Base-by-base conservation (phyloP, 2,797 vertebrate genomes). In the Gambelia wislizenii region DNA sequence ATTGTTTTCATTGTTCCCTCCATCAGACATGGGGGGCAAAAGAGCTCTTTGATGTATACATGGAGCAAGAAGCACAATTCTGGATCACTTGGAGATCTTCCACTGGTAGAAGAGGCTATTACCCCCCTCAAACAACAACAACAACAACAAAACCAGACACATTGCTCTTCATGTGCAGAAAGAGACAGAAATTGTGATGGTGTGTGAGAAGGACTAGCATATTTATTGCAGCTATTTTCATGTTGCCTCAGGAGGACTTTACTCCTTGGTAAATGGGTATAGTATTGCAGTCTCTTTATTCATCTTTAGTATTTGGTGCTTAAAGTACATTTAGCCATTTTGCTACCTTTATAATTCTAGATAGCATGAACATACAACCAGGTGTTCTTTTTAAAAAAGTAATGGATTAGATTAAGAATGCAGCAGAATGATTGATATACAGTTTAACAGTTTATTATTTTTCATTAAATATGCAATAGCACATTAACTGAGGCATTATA, bases 391-490 rank as follows among this genome's bases (percentile, higher is more conserved):
- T 94, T 91, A 6, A 25, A 67, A 69, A 83, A 92, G 54, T 92
- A 90, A 92, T 89, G 89, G 72, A 83, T 92, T 91, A 42, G 49
- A 80, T 92, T 89, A 95, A 89, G 52, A 64, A 76, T 89, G 36
- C 61, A 92, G 85, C 36, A 84, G 88, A 94, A 94, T 94, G 90
- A 95, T 89, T 94, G 93, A 94, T 93, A 87, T 69, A 77, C 30
- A 85, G 91, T 94, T 94, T 94, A 94, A 91, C 90, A 91, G 82
- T 94, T 94, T 91, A 84, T 94, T 94, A 90, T 92, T 95, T 88
- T 91, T 94, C 89, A 93, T 95, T 94, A 95, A 94, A 96, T 93
- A 91, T 93, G n/a, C 77, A 94, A 86, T 75, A 93, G 81, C 85
- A 92, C 83, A 81, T 91, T 95, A 93, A 83, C 90, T 49, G 54